Conservation (phyloP, 2,113 vertebrate species). For the Lampris megalopsis region DNA sequence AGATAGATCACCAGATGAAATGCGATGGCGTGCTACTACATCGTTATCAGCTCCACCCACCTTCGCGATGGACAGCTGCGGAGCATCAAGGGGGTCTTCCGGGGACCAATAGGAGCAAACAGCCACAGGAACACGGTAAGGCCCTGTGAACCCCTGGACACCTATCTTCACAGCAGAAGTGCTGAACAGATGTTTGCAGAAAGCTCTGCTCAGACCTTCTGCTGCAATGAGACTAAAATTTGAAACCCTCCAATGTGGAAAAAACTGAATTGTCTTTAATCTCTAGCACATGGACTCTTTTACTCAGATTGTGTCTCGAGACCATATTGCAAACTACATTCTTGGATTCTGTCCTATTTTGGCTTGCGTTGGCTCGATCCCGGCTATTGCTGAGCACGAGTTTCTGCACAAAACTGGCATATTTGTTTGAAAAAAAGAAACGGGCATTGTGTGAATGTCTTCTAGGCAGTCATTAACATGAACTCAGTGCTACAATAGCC, state of each 20-base stretch:
- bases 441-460: background rate
- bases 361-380: too few relatives aligned
- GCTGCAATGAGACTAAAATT: background rate
- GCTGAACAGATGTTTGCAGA: background rate
- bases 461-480: conserved; percentile 36
- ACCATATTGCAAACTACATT: too few relatives aligned
- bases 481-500: conserved; percentile 45
- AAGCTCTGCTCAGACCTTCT: background rate
- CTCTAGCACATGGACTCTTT: too few relatives aligned
- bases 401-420: background rate
- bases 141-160: background rate
- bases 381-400: too few relatives aligned
- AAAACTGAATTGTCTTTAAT: background rate
- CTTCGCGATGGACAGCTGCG: conserved; percentile 97
- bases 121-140: conserved; percentile 91
- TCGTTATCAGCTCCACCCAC: conserved; percentile 98
- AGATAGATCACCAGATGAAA: conserved; percentile 50
- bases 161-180: background rate
- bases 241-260: background rate
- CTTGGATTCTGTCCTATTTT: too few relatives aligned
- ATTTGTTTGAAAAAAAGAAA: background rate
- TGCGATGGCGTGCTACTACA: conserved; percentile 98
- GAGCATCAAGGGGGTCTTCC: conserved; percentile 98
- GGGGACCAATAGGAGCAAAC: conserved; percentile 92
- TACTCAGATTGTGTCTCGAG: too few relatives aligned